These are phyloP conservation scores for Spea multiplicata DNA, from an alignment of 2,113 vertebrate genomes.

Conservation along the genomic window DNA sequence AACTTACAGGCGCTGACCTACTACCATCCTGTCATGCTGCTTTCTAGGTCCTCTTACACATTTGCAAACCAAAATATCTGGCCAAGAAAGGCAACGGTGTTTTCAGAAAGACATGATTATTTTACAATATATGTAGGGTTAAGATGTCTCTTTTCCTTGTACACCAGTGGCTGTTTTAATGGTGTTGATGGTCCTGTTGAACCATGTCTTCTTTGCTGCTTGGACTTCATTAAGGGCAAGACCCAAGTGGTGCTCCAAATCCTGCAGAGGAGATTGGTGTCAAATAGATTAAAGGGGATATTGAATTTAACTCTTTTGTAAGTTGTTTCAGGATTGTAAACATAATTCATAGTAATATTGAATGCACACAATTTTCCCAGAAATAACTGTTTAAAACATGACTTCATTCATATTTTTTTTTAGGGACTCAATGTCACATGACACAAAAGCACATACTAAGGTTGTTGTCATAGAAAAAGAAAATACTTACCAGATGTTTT, in stretches of 20 bases:
- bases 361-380: neutral
- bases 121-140: slow-evolving; percentile 54
- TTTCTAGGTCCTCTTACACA: slow-evolving; percentile 69
- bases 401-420: too few relatives aligned
- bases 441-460: too few relatives aligned
- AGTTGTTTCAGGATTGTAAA: neutral
- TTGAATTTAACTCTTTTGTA: neutral
- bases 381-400: neutral
- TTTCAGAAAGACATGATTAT: slow-evolving; percentile 58
- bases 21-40: slow-evolving; percentile 62
- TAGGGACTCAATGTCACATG: too few relatives aligned
- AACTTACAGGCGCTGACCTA: slow-evolving; percentile 58
- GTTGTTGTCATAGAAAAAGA: too few relatives aligned
- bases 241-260: slow-evolving; percentile 94
- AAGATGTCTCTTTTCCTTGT: slow-evolving; percentile 95
- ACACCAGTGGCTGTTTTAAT: slow-evolving; percentile 97
- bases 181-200: slow-evolving; percentile 96
- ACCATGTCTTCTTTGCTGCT: slow-evolving; percentile 98
- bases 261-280: slow-evolving; percentile 65
- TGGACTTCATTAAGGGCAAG: slow-evolving; percentile 94
- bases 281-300: neutral
- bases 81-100: slow-evolving; percentile 73
- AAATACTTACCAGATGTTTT: too few relatives aligned
- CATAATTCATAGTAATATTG: too few relatives aligned
- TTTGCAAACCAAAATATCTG: slow-evolving; percentile 71